Evolutionary conservation across 2,888 invertebrate genomes (phyloP), one percentile per base, ranked within the genome.

Genomic region (Caenorhabditis sp.): DNA sequence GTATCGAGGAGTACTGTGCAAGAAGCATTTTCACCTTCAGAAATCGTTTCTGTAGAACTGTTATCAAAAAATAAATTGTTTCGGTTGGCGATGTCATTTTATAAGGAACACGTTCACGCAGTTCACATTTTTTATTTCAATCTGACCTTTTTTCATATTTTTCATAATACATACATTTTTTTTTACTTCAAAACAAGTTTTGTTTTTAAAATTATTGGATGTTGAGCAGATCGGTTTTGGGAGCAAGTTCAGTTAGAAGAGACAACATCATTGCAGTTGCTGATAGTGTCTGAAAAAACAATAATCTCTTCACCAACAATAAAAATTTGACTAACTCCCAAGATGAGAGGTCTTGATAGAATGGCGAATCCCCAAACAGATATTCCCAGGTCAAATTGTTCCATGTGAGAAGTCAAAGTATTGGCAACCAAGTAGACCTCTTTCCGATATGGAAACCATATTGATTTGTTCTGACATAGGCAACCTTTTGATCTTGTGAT

Each of bases 401-500:
- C 77, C 77, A 82, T 78, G 64, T 82, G 81, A 14, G 80, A 71
- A 17, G 63, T 64, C 17, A 82, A 54, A 0, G 75, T 78, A 27
- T 71, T 76, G 0, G 72, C 79, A 31, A 81, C 69, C n/a, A 77
- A 66, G 36, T 82, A 81, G 1, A 81, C 79, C 27, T 81, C 73
- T 66, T 71, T 66, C 36, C 78, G 69, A 51, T 78, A 79, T 14
- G 79, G 78, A 23, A 69, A 66, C 81, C 82, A 82, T 23, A 82
- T 77, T 19, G 64, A 63, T 1, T 68, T 62, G 61, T 82, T 82
- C 50, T 77, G 71, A 62, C 78, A 82, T 10, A 82, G 62, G 26
- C 66, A 75, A 12, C 76, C 74, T 60, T 78, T 80, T 1, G 81
- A 65, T 37, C 66, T 65, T 12, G 90, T 91, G 57, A 92, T 90